Percentiles rank a stretch among this genome's conserved stretches.
phyloP scores from a whole-genome alignment of 2,888 invertebrate species.

The Hartigia nigra region DNA sequence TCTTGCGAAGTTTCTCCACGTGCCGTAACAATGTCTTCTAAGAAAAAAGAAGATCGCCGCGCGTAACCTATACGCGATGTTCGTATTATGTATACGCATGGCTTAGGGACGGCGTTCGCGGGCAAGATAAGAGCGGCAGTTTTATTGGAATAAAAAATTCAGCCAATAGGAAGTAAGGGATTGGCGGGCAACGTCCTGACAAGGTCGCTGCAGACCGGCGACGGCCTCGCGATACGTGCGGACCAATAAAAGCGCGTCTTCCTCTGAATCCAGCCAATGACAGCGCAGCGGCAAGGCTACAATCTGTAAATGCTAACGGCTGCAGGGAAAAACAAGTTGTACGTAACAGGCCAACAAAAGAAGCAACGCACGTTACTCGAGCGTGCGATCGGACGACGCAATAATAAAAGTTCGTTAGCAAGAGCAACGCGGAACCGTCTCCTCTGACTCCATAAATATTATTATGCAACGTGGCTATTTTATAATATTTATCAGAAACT shows the following conservation, averaged over 20 bases:
- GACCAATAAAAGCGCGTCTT: neutral
- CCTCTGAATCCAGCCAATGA: constrained; percentile 47
- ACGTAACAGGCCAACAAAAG: constrained; percentile 11
- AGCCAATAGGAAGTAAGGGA: constrained; percentile 40
- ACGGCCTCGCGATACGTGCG: constrained; percentile 22
- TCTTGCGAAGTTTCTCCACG: neutral
- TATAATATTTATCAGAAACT: neutral
- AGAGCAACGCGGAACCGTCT: neutral
- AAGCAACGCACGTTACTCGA: neutral
- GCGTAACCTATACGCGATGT: neutral
- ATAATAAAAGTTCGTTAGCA: neutral
- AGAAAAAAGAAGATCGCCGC: neutral
- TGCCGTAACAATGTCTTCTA: neutral
- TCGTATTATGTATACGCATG: neutral
- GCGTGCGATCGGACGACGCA: neutral
- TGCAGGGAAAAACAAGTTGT: constrained; percentile 14
- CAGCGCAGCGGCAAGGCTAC: constrained; percentile 62
- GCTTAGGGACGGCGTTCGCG: neutral
- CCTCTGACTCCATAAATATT: neutral
- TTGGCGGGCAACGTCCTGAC: constrained; percentile 61
- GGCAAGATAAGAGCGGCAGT: constrained; percentile 31
- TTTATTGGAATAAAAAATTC: constrained; percentile 28
- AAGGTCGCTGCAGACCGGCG: constrained; percentile 55
- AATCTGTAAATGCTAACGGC: constrained; percentile 45
- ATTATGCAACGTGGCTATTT: neutral